Conservation (phyloP, 2,797 vertebrate species). For the Brachyalestes nurse region DNA sequence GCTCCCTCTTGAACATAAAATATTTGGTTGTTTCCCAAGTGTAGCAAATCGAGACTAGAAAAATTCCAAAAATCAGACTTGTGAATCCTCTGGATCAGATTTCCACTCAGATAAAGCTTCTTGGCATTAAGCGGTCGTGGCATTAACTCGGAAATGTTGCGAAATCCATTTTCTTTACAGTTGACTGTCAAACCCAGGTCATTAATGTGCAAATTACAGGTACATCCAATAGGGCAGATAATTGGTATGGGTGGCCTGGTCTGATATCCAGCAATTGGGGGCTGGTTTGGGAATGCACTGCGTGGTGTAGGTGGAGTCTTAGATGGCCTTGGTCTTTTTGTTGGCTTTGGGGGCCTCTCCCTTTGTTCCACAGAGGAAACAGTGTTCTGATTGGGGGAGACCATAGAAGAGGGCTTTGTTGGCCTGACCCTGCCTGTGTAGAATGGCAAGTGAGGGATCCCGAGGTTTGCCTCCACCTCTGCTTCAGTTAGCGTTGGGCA, state of each 20-base stretch:
- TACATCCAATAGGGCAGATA: constrained; percentile 94
- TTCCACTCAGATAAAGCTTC: constrained; percentile 96
- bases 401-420: constrained; percentile 97
- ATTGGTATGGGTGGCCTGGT: constrained; percentile 97
- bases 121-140: constrained; percentile 95
- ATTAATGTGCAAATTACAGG: constrained; percentile 96
- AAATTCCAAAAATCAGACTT: constrained; percentile 99
- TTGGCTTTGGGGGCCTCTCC: constrained; percentile 89
- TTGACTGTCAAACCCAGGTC: constrained; percentile 97
- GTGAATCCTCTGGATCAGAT: constrained; percentile 98
- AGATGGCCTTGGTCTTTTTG: constrained; percentile 88
- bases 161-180: constrained; percentile 95
- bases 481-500: constrained; percentile 92
- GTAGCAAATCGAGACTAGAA: constrained; percentile 98
- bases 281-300: constrained; percentile 91
- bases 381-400: constrained; percentile 96
- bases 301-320: constrained; percentile 92
- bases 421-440: constrained; percentile 89
- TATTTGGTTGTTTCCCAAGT: constrained; percentile 96
- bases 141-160: constrained; percentile 96
- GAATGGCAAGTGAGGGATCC: constrained; percentile 65
- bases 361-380: constrained; percentile 96
- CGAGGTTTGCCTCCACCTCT: constrained; percentile 85
- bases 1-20: constrained; percentile 97
- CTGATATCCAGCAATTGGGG: constrained; percentile 91